These are phyloP conservation scores for Podiceps cristatus DNA, from an alignment of 2,113 vertebrate species.

Conservation along the genomic window DNA sequence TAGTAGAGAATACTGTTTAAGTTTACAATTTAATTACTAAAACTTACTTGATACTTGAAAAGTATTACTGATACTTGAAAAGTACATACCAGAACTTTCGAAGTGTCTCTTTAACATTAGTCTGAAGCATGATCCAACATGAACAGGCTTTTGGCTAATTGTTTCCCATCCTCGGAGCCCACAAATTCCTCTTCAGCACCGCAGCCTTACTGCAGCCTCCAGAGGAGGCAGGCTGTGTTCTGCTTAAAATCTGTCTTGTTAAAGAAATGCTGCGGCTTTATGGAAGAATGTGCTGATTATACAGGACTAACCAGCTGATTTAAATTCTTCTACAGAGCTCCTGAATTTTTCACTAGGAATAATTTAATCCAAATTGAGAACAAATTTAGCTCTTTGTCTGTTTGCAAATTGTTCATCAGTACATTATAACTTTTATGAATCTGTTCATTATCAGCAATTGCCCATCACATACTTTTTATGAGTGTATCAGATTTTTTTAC, in stretches of 20 bases:
- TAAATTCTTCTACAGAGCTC: constrained; percentile 27
- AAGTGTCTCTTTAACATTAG: background rate
- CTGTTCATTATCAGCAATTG: constrained; percentile 56
- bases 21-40: background rate
- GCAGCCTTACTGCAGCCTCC: background rate
- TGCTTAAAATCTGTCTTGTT: background rate
- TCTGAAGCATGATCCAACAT: background rate
- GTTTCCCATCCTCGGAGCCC: background rate
- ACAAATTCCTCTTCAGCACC: background rate
- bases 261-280: background rate
- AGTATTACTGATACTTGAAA: background rate
- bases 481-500: background rate
- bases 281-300: background rate
- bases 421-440: constrained; percentile 44
- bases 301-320: constrained; percentile 36
- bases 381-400: constrained; percentile 49
- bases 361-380: constrained; percentile 59
- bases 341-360: constrained; percentile 47
- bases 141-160: background rate
- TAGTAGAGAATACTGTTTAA: background rate
- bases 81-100: background rate
- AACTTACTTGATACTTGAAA: background rate
- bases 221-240: background rate
- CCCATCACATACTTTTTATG: constrained; percentile 20
- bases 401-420: constrained; percentile 68